Evolutionary conservation across 2,797 vertebrate species (phyloP).

Genomic region (Pantherophis vulpinus): DNA sequence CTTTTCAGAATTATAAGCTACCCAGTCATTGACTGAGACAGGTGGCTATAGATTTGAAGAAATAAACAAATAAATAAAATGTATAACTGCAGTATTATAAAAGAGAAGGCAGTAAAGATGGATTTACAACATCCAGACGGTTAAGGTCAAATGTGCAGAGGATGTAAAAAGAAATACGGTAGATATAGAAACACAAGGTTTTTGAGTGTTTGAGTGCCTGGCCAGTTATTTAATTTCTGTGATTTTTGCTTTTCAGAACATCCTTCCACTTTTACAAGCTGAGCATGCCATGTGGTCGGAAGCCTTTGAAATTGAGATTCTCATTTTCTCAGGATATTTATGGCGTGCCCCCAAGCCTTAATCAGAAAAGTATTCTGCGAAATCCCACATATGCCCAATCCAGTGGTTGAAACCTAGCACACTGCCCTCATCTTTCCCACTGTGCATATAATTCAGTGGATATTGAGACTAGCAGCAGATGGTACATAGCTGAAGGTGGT

Average conservation of each 20-base stretch:
- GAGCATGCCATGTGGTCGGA: background rate
- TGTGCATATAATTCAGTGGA: background rate
- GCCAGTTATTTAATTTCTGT: slow-evolving; percentile 21
- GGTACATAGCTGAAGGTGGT: slow-evolving; percentile 9
- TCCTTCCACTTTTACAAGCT: background rate
- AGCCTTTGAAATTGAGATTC: slow-evolving; percentile 11
- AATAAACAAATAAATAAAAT: background rate
- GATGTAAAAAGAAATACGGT: background rate
- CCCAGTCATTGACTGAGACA: background rate
- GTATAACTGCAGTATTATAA: background rate
- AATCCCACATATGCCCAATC: slow-evolving; percentile 12
- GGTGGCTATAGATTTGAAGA: background rate
- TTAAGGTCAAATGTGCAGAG: background rate
- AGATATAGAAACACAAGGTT: background rate
- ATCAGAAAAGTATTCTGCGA: background rate
- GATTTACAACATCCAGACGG: background rate
- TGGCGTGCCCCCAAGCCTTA: background rate
- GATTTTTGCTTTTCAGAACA: background rate
- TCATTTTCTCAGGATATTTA: slow-evolving; percentile 16
- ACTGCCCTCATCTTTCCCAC: background rate
- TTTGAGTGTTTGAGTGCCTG: background rate
- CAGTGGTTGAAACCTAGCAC: slow-evolving; percentile 8
- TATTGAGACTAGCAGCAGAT: background rate
- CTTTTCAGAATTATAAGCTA: background rate
- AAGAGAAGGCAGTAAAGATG: background rate